phyloP scores from a whole-genome alignment of 2,797 vertebrate genomes.

The Pangasius krempfi region DNA sequence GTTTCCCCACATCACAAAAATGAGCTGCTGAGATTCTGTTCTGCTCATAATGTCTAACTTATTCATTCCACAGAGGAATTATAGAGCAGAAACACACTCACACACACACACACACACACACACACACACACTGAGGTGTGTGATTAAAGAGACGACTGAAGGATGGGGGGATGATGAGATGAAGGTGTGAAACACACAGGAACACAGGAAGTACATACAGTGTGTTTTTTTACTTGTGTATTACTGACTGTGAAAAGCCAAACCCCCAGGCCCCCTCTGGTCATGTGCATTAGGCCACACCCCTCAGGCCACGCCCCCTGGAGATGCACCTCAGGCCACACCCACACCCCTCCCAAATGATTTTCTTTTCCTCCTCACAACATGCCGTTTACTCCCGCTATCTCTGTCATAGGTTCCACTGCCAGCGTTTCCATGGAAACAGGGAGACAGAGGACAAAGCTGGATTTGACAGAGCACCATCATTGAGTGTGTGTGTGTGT shows the following conservation, averaged over 20 bases:
- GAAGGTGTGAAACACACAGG: too few relatives aligned
- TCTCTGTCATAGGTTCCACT: background rate
- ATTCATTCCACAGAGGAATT: too few relatives aligned
- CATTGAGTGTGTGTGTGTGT: background rate
- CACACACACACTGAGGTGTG: too few relatives aligned
- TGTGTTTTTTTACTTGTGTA: background rate
- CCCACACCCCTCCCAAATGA: background rate
- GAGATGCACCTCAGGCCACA: too few relatives aligned
- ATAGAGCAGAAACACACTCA: too few relatives aligned
- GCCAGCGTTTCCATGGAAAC: slow-evolving; percentile 4
- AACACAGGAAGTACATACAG: too few relatives aligned
- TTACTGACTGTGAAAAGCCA: background rate
- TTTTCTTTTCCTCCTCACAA: background rate
- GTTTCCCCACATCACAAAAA: too few relatives aligned
- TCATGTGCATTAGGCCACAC: background rate
- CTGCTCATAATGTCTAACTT: too few relatives aligned
- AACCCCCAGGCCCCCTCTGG: background rate
- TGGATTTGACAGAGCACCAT: background rate
- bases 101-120: too few relatives aligned
- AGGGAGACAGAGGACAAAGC: background rate
- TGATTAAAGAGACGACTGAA: too few relatives aligned
- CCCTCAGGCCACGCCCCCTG: background rate
- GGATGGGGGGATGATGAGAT: too few relatives aligned
- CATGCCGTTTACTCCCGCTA: background rate
- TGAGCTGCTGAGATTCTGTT: too few relatives aligned